Evolutionary conservation across 2,888 invertebrate species (phyloP).

Genomic region (Ormia ochracea): DNA sequence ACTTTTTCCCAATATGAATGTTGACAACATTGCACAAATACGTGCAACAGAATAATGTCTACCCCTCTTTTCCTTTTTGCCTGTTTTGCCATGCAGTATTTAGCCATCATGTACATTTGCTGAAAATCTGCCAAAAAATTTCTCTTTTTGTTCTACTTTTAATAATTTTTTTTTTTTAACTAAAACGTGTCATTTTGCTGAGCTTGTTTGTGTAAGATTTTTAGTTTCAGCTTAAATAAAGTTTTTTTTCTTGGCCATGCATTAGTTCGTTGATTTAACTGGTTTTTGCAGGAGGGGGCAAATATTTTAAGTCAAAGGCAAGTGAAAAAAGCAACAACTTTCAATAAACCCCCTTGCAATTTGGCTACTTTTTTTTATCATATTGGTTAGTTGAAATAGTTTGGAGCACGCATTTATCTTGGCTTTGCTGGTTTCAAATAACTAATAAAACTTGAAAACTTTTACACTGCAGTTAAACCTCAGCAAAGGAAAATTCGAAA

Average conservation of each 20-base stretch:
- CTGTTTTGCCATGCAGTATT: background rate
- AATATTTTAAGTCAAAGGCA: background rate
- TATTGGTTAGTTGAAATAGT: background rate
- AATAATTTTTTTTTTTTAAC: background rate
- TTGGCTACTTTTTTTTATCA: background rate
- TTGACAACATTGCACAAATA: too few species aligned
- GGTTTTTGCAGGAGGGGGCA: background rate
- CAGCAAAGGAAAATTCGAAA: background rate
- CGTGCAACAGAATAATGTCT: too few species aligned
- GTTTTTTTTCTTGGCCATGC: slow-evolving; percentile 16
- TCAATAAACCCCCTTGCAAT: background rate
- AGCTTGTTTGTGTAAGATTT: slow-evolving; percentile 19
- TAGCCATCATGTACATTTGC: slow-evolving; percentile 29
- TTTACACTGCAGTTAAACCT: background rate
- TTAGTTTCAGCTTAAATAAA: slow-evolving; percentile 15
- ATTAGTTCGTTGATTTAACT: slow-evolving; percentile 8
- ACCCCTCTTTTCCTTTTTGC: background rate
- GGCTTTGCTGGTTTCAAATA: background rate
- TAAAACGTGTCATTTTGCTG: slow-evolving; percentile 48
- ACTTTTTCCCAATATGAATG: too few species aligned
- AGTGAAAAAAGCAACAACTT: background rate
- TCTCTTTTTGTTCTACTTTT: too few species aligned
- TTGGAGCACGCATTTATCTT: slow-evolving; percentile 19
- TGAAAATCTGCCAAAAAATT: slow-evolving; percentile 6
- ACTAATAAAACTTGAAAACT: background rate